These are phyloP conservation scores for Paralinhomoeus sp. DNA, from an alignment of 2,888 invertebrate genomes.

Conservation along the genomic window DNA sequence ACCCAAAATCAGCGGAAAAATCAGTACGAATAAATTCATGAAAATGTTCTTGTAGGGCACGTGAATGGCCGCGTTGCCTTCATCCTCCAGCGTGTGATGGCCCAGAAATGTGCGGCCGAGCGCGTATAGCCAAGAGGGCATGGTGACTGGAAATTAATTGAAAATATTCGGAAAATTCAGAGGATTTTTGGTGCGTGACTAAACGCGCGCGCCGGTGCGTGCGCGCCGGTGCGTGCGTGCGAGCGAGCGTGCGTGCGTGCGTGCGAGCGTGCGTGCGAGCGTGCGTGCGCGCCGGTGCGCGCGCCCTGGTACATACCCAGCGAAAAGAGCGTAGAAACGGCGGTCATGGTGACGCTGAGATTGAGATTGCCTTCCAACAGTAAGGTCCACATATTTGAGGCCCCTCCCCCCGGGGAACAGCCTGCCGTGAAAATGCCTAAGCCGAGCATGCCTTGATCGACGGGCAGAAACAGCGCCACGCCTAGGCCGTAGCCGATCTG, in stretches of 20 bases:
- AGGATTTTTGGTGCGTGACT: too few relatives aligned
- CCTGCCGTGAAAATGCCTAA: slow-evolving; percentile 31
- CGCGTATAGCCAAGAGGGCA: slow-evolving; percentile 34
- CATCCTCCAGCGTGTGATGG: slow-evolving; percentile 8
- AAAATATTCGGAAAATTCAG: too few relatives aligned
- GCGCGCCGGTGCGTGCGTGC: too few relatives aligned
- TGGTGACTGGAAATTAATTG: slow-evolving; percentile 28
- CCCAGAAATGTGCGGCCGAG: slow-evolving; percentile 26
- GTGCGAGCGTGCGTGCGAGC: too few relatives aligned
- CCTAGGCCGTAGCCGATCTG: slow-evolving; percentile 21
- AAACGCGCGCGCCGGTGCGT: too few relatives aligned
- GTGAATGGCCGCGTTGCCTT: slow-evolving; percentile 14
- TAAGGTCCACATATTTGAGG: slow-evolving; percentile 84
- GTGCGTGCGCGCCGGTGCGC: too few relatives aligned
- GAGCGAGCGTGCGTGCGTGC: background rate
- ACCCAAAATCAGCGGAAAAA: slow-evolving; percentile 31
- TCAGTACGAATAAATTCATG: slow-evolving; percentile 27
- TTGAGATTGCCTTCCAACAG: slow-evolving; percentile 73
- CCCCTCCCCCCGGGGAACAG: slow-evolving; percentile 44
- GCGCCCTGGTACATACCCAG: slow-evolving; percentile 50
- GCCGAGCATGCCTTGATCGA: slow-evolving; percentile 17
- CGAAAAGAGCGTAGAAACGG: slow-evolving; percentile 60
- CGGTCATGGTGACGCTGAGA: slow-evolving; percentile 80
- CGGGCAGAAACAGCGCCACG: slow-evolving; percentile 13
- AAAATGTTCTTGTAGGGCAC: slow-evolving; percentile 30